Conservation (phyloP, 2,113 vertebrate genomes). For the Bos taurus region ARS-UCD2.0 NC_037348.1:20659001-20659500, state of each 20-base stretch:
- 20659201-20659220: not conserved
- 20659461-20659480: too few relatives aligned
- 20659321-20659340: too few relatives aligned
- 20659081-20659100: not conserved
- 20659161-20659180: not conserved
- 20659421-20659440: too few relatives aligned
- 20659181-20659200: not conserved
- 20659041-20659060: rapidly evolving
- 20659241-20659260: not conserved
- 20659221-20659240: not conserved
- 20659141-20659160: not conserved
- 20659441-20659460: too few relatives aligned
- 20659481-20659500: too few relatives aligned
- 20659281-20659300: not conserved
- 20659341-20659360: too few relatives aligned
- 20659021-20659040: not conserved
- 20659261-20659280: not conserved
- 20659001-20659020: not conserved
- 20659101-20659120: not conserved
- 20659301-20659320: not conserved
- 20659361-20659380: too few relatives aligned
- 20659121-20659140: not conserved
- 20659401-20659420: too few relatives aligned
- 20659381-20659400: too few relatives aligned
- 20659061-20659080: not conserved